These are phyloP conservation scores for Erpobdella octoculata DNA, from an alignment of 2,888 invertebrate genomes.

Conservation along the genomic window DNA sequence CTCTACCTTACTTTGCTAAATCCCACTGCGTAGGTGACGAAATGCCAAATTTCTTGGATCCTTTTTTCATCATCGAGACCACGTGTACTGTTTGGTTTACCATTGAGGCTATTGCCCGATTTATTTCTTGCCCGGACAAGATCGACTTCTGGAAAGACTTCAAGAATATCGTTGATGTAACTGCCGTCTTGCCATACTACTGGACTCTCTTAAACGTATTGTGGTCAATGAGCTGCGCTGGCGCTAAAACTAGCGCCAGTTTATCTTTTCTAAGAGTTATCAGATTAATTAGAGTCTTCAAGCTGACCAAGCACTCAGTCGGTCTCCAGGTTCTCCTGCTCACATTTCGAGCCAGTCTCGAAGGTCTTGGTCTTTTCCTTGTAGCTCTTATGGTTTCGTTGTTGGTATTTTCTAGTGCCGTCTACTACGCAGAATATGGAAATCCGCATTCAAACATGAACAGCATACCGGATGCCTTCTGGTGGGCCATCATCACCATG, in stretches of 20 bases:
- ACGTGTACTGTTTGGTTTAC: conserved; percentile 55
- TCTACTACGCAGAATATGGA: conserved; percentile 55
- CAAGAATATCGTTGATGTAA: conserved; percentile 55
- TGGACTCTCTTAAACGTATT: conserved; percentile 52
- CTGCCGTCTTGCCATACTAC: conserved; percentile 55
- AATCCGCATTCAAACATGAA: conserved; percentile 48
- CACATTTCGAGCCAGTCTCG: conserved; percentile 54
- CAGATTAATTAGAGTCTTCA: conserved; percentile 53
- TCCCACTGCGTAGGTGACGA: conserved; percentile 44
- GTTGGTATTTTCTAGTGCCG: conserved; percentile 54
- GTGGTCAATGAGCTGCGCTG: conserved; percentile 46
- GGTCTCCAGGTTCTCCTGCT: conserved; percentile 55
- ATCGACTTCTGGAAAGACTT: conserved; percentile 52
- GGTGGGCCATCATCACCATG: conserved; percentile 54
- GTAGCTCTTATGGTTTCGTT: conserved; percentile 54
- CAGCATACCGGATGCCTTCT: conserved; percentile 52
- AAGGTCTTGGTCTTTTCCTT: conserved; percentile 53
- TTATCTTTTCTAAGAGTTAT: conserved; percentile 55
- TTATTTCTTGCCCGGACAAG: conserved; percentile 54
- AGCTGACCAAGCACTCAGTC: conserved; percentile 55
- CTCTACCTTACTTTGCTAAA: conserved; percentile 44
- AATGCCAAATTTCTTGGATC: conserved; percentile 45
- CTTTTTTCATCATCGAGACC: conserved; percentile 55
- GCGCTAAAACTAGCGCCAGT: conserved; percentile 52
- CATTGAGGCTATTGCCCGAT: conserved; percentile 53